These are phyloP conservation scores for Silurus glanis DNA, from an alignment of 2,113 vertebrate species.

Conservation along the genomic window DNA sequence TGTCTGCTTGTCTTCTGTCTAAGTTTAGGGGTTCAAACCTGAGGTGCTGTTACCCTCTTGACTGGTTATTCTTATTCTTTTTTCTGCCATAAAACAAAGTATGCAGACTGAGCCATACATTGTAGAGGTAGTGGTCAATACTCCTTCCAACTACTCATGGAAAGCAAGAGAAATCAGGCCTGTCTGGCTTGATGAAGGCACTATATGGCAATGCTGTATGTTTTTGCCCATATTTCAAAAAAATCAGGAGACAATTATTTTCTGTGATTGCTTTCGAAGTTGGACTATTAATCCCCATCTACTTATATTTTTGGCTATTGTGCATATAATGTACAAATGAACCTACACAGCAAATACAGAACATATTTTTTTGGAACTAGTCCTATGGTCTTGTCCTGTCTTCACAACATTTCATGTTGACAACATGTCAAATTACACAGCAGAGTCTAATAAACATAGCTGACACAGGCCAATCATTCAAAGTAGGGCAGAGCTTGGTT, in stretches of 20 bases:
- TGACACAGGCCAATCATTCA: neutral
- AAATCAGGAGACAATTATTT: neutral
- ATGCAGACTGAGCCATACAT: neutral
- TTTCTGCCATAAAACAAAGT: neutral
- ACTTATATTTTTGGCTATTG: neutral
- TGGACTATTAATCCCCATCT: neutral
- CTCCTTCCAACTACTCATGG: neutral
- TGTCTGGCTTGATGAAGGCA: neutral
- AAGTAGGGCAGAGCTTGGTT: neutral
- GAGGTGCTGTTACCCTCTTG: neutral
- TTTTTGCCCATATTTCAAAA: neutral
- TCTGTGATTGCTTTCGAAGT: neutral
- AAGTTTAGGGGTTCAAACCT: neutral
- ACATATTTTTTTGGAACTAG: neutral
- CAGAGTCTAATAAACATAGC: neutral
- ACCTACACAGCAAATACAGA: neutral
- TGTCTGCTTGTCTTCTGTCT: neutral
- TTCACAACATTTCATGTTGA: neutral
- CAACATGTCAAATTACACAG: neutral
- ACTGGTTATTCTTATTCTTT: neutral
- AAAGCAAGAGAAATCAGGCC: neutral
- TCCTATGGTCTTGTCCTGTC: neutral
- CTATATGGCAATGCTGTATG: neutral
- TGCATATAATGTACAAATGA: neutral
- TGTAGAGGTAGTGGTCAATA: neutral